These are phyloP conservation scores for Bombus vancouverensis DNA, from an alignment of 1,140 invertebrate genomes.

Conservation along the genomic window DNA sequence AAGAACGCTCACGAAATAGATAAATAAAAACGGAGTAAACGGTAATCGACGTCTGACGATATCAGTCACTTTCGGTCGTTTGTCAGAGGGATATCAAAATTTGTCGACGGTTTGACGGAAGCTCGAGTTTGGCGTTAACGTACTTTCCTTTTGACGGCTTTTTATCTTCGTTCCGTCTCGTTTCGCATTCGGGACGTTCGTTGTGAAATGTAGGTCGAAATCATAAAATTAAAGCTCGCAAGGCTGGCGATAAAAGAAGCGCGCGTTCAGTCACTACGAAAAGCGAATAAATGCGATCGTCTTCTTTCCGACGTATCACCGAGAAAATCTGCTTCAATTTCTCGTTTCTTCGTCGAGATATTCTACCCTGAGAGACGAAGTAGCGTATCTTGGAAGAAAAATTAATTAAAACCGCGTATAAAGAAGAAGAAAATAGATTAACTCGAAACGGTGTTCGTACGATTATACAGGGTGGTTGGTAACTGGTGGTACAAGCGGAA, in stretches of 20 bases:
- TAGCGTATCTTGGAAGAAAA: background rate
- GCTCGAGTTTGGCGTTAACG: background rate
- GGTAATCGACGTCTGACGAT: background rate
- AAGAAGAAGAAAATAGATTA: no score
- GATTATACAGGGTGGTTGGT: no score
- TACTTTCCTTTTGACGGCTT: background rate
- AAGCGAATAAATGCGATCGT: slow-evolving; percentile 5
- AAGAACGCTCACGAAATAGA: fast-evolving
- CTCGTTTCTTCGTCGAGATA: background rate
- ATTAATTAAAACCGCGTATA: background rate
- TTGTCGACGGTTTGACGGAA: background rate
- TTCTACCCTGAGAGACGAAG: background rate
- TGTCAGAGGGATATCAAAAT: background rate
- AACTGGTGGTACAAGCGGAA: no score
- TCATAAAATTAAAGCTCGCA: slow-evolving; percentile 43
- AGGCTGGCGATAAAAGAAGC: background rate
- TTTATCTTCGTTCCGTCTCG: slow-evolving; percentile 48
- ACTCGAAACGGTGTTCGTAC: no score
- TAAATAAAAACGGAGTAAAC: background rate
- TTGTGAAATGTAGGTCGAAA: slow-evolving; percentile 38
- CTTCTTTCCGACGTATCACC: background rate
- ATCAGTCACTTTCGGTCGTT: background rate
- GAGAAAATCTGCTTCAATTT: slow-evolving; percentile 9
- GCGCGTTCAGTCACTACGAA: background rate
- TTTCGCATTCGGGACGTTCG: slow-evolving; percentile 31